Evolutionary conservation across 1,140 invertebrate genomes (phyloP), one percentile per base, ranked within the genome.

Genomic region (Thereuonema tuberculata): DNA sequence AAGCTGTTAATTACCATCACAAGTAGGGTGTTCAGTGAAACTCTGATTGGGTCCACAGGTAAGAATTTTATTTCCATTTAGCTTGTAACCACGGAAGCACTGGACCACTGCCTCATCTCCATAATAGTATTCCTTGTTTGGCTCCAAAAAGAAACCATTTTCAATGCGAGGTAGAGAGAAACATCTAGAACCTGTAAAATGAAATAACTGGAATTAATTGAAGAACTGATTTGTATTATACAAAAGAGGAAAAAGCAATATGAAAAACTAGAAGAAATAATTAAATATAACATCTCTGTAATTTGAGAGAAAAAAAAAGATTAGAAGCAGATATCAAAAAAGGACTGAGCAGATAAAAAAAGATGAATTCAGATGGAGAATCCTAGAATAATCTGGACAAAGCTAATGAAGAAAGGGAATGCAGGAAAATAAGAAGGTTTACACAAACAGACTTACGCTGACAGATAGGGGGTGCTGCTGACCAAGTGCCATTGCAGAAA

Each of bases 401-500:
- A n/a, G n/a, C n/a, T n/a, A n/a, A n/a, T n/a, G n/a, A n/a, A n/a
- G n/a, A n/a, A n/a, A n/a, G n/a, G n/a, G n/a, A n/a, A n/a, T n/a
- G n/a, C n/a, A n/a, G n/a, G n/a, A n/a, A n/a, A n/a, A n/a, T n/a
- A n/a, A n/a, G n/a, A n/a, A n/a, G n/a, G n/a, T n/a, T n/a, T n/a
- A n/a, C n/a, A n/a, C n/a, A n/a, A n/a, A n/a, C n/a, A n/a, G n/a
- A n/a, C 80, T 79, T 77, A 81, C 90, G 82, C 59, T 87, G 81
- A 72, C 94, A 98, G 2, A 80, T 82, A 17, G 94, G 93, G 17
- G 93, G 87, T 61, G 85, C 81, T 53, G 87, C 87, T 46, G 91
- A 94, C 95, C 95, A 98, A 5, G 90, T 92, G 25, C 94, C 94
- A 70, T 96, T 93, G 71, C 95, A 98, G 20, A 94, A 79, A 43